phyloP scores from a whole-genome alignment of 2,113 vertebrate genomes.

The Polypterus senegalus region DNA sequence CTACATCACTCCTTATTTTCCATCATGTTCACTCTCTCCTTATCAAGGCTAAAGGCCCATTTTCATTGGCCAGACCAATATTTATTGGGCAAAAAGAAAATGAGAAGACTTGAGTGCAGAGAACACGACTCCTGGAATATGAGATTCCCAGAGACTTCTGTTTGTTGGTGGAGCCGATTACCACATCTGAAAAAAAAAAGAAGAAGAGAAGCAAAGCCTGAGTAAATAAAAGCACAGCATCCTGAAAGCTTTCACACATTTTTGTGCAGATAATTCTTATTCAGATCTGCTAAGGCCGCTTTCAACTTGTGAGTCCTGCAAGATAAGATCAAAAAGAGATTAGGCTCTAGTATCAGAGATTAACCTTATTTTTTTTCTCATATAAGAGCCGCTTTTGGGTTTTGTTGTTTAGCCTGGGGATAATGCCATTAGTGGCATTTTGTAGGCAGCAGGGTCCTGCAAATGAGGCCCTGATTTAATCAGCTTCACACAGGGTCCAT shows the following conservation, averaged over 20 bases:
- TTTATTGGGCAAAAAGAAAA: no score
- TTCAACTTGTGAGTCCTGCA: conserved; percentile 3
- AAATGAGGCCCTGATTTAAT: conserved; percentile 66
- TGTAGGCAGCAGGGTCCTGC: conserved; percentile 62
- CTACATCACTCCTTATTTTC: no score
- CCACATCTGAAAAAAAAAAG: conserved; percentile 19
- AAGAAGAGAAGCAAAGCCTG: neutral
- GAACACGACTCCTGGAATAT: no score
- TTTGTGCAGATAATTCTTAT: conserved; percentile 21
- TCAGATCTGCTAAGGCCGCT: conserved; percentile 3
- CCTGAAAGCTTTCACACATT: conserved; percentile 12
- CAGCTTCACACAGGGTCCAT: conserved; percentile 56
- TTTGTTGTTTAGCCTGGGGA: conserved; percentile 48
- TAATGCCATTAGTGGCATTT: conserved; percentile 64
- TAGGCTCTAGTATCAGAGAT: conserved; percentile 45
- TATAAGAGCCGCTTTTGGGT: conserved; percentile 41
- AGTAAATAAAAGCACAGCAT: conserved; percentile 3
- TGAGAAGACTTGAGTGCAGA: no score
- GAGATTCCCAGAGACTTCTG: no score
- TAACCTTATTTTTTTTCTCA: conserved; percentile 39
- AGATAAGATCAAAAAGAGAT: conserved; percentile 41
- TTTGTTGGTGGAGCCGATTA: neutral
- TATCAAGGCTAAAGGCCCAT: no score
- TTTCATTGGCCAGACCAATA: no score
- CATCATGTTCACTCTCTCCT: no score